phyloP scores from a whole-genome alignment of 2,888 invertebrate genomes.

The Cantharis rufa region DNA sequence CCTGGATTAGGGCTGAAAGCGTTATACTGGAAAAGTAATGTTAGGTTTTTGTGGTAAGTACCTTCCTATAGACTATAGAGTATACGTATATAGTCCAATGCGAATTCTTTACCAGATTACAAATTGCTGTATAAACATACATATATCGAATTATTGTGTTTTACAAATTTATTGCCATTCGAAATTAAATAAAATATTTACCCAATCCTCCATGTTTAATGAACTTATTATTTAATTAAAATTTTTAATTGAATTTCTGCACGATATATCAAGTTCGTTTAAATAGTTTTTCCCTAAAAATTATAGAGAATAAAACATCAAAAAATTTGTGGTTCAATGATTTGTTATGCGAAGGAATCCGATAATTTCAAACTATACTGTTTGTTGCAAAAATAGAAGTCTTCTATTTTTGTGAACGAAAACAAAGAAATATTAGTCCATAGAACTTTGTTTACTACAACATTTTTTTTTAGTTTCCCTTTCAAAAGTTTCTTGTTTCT shows the following conservation, averaged over 20 bases:
- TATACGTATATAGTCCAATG: background rate
- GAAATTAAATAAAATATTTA: background rate
- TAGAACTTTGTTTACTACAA: background rate
- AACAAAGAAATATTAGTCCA: background rate
- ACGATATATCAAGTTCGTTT: background rate
- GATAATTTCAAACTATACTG: background rate
- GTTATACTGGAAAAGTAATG: slow-evolving; percentile 1
- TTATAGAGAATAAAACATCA: background rate
- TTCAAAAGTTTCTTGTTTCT: background rate
- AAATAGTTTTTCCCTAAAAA: background rate
- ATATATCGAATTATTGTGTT: background rate
- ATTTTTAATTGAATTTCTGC: background rate
- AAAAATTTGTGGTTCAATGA: background rate
- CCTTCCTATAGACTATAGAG: too few relatives aligned
- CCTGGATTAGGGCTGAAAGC: slow-evolving; percentile 17
- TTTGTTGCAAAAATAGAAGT: background rate
- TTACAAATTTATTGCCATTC: background rate
- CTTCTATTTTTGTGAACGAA: background rate
- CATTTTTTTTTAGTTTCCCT: background rate
- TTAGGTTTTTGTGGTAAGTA: background rate
- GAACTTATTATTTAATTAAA: background rate
- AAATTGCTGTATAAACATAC: background rate
- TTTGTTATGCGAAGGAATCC: background rate
- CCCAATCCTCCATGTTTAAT: background rate
- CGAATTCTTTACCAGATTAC: background rate